Evolutionary conservation across 2,113 vertebrate species (phyloP), one percentile per base, ranked within the genome.

Genomic region (Tragelaphus scriptus): DNA sequence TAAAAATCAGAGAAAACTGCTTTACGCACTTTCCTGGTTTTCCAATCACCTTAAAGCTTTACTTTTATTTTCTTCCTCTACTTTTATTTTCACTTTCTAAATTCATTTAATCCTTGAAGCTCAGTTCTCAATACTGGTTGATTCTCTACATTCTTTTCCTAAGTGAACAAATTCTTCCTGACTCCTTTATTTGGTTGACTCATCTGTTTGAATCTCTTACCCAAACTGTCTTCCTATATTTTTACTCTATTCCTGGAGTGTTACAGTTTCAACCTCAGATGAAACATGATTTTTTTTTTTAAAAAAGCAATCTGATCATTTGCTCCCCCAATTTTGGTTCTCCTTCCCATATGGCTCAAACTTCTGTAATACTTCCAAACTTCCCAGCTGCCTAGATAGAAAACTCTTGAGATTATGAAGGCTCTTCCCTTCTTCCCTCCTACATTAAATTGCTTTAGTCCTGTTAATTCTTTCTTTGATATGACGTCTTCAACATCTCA

Each of bases 81-180:
- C 7, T 63, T 84, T 56, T 91, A 82, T 61, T 77, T 92, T 92
- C 55, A 93, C 44, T 90, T 92, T 36, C 47, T 84, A 93, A 80
- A 7, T 94, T 89, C 84, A 90, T 85, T 93, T 90, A 91, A 85
- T 84, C 68, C 77, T 75, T 91, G 59, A 86, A 88, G 30, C 32
- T 63, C 53, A 94, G 25, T 93, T 23, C 40, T 84, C 63, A 12
- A 53, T 75, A 91, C 53, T 87, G 3, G 36, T 56, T 84, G 55
- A 40, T 94, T 82, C 11, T 71, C 16, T 51, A 93, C 5, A 53
- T 90, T 95, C 51, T 90, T 94, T 91, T 93, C 25, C 28, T 85
- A 87, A 95, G 56, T 81, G 40, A 95, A 85, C 26, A 95, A 93
- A 85, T 89, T 93, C 59, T 85, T 86, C 53, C 80, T 90, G 82